phyloP scores from a whole-genome alignment of 2,113 vertebrate species.

The Macrotis lagotis region DNA sequence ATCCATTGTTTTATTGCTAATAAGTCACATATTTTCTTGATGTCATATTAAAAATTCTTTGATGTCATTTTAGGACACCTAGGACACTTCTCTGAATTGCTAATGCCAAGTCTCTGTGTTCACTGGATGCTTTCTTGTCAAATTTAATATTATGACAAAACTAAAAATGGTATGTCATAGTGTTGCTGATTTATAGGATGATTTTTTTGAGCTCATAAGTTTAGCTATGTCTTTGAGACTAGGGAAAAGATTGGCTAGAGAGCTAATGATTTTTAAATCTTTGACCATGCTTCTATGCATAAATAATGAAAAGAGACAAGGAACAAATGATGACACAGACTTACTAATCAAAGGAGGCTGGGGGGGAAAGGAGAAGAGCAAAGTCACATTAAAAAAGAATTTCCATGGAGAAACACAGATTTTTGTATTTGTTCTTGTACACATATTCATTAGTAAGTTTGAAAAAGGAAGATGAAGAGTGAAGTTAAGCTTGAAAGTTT shows the following conservation, averaged over 20 bases:
- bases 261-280: neutral
- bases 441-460: neutral
- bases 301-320: neutral
- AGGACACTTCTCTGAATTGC: slow-evolving; percentile 13
- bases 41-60: slow-evolving; percentile 22
- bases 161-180: neutral
- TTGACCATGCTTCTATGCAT: neutral
- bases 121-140: slow-evolving; percentile 33
- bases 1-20: slow-evolving; percentile 61
- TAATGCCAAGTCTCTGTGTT: slow-evolving; percentile 18
- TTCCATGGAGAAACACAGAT: neutral
- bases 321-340: neutral
- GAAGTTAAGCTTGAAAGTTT: neutral
- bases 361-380: neutral
- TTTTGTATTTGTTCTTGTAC: neutral
- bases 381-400: neutral
- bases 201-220: neutral
- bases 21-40: slow-evolving; percentile 51
- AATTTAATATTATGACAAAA: slow-evolving; percentile 3
- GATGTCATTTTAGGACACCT: slow-evolving; percentile 41
- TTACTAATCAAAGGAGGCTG: neutral
- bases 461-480: neutral
- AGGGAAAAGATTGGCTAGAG: neutral
- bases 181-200: neutral
- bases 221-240: neutral